Base-by-base conservation (phyloP, 2,888 invertebrate species). In the Lysandra coridon region DNA sequence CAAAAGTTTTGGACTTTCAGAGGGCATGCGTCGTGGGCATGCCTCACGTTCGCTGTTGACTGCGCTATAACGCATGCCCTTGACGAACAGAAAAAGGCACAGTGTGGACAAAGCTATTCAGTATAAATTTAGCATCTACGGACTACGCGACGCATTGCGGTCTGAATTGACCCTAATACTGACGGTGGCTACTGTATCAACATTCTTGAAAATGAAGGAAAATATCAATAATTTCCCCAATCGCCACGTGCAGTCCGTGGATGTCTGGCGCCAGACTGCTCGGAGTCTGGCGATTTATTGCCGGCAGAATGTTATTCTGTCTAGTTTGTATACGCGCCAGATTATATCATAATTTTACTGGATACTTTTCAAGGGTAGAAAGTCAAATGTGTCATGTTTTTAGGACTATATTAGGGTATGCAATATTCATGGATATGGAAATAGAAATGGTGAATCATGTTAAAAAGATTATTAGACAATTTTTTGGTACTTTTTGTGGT, bases 201-300 rank as follows among this genome's bases (percentile, higher is more conserved):
- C 33, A 37, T 69, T 69, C 33, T 33, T 69, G 4, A 1, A 69
- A 12, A 69, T 33, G 14, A 64, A 30, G 64, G 30, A 64, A 12
- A 30, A 69, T 69, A 69, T 33, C 33, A 69, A 69, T 69, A 69
- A 69, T 69, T 33, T 33, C 64, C 64, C 10, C 69, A 33, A 69
- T 69, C 14, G 14, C 33, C 69, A 33, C 69, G 69, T 33, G 33
- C 33, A 64, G 10, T 30, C 7, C 10, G 69, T 14, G 79, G 83
- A 84, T 82, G 87, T 88, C 86, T 89, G 90, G 88, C 90, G 89
- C 87, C 88, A 82, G 79, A 73, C 81, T 80, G 75, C 40, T 80
- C 40, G 74, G 80, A 85, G 84, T 83, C 85, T 69, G 69, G 14
- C 12, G 33, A 69, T 80, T 78, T 44, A 78, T 64, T 83, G 83